Percentiles rank a stretch among this genome's conserved stretches.
phyloP scores from a whole-genome alignment of 2,113 vertebrate genomes.

The Myrmophylax atrothorax region DNA sequence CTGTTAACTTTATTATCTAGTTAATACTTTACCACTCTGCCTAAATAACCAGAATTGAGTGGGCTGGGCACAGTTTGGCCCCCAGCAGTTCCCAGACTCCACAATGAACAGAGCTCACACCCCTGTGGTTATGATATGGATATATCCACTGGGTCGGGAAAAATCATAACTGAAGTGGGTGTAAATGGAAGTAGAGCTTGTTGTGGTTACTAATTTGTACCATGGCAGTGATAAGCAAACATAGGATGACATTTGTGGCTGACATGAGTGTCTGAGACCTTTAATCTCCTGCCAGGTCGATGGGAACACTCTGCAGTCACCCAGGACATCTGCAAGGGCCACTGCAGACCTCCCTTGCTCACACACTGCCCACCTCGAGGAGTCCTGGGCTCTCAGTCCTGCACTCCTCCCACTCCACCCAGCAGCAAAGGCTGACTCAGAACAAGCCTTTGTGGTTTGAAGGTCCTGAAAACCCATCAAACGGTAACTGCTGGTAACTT shows the following conservation, averaged over 20 bases:
- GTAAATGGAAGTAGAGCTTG: neutral
- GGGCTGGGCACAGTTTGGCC: neutral
- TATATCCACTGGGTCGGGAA: neutral
- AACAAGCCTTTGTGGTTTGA: neutral
- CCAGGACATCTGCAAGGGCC: neutral
- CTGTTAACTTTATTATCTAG: neutral
- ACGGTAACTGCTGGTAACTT: neutral
- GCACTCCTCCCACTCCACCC: conserved; percentile 25
- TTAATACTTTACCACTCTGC: neutral
- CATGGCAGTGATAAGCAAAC: neutral
- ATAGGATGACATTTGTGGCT: neutral
- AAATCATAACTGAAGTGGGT: neutral
- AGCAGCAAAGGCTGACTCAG: conserved; percentile 15
- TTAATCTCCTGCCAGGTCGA: accelerated
- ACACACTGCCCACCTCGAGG: neutral
- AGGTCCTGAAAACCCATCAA: conserved; percentile 9
- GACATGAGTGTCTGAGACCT: neutral
- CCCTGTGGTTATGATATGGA: neutral
- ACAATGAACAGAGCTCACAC: accelerated
- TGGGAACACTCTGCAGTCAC: neutral
- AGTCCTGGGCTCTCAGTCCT: neutral
- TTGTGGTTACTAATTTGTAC: neutral
- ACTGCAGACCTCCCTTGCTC: neutral
- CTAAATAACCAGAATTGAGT: neutral
- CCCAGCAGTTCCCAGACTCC: neutral